phyloP scores from a whole-genome alignment of 2,888 invertebrate genomes.

The Pammene aurita region DNA sequence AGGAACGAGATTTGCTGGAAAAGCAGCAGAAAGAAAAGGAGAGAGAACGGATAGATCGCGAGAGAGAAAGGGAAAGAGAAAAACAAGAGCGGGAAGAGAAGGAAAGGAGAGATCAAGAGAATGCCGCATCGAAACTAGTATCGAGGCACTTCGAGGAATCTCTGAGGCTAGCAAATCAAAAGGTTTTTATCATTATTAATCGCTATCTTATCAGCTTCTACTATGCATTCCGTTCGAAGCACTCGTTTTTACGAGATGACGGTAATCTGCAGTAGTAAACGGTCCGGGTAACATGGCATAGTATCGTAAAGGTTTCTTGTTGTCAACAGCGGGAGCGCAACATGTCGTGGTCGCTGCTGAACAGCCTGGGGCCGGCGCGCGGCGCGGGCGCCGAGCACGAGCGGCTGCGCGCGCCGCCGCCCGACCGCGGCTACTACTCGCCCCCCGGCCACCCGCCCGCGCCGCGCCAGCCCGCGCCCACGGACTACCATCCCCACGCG shows the following conservation, averaged over 20 bases:
- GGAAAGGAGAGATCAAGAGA: slow-evolving; percentile 85
- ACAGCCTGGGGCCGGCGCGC: slow-evolving; percentile 77
- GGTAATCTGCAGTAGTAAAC: slow-evolving; percentile 12
- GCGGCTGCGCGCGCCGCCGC: slow-evolving; percentile 54
- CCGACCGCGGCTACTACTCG: slow-evolving; percentile 60
- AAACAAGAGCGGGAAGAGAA: slow-evolving; percentile 82
- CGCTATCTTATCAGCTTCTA: slow-evolving; percentile 21
- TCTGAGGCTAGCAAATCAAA: slow-evolving; percentile 89
- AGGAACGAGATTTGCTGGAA: slow-evolving; percentile 85
- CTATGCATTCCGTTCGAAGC: slow-evolving; percentile 24
- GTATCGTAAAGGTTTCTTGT: slow-evolving; percentile 41
- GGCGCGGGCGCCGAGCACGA: slow-evolving; percentile 60
- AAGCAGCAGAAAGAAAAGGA: slow-evolving; percentile 87
- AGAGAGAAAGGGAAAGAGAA: slow-evolving; percentile 82
- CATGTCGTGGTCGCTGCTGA: slow-evolving; percentile 83
- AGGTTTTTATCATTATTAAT: slow-evolving; percentile 78
- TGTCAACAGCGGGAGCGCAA: slow-evolving; percentile 76
- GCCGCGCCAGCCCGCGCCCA: slow-evolving; percentile 56
- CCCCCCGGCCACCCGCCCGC: slow-evolving; percentile 51
- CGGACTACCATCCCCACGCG: slow-evolving; percentile 59
- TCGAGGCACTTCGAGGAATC: slow-evolving; percentile 96
- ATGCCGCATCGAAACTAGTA: slow-evolving; percentile 91
- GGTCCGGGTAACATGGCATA: slow-evolving; percentile 3
- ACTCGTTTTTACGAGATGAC: slow-evolving; percentile 25
- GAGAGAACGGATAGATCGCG: slow-evolving; percentile 85